These are phyloP conservation scores for Antidorcas marsupialis DNA, from an alignment of 2,113 vertebrate species.

Conservation along the genomic window DNA sequence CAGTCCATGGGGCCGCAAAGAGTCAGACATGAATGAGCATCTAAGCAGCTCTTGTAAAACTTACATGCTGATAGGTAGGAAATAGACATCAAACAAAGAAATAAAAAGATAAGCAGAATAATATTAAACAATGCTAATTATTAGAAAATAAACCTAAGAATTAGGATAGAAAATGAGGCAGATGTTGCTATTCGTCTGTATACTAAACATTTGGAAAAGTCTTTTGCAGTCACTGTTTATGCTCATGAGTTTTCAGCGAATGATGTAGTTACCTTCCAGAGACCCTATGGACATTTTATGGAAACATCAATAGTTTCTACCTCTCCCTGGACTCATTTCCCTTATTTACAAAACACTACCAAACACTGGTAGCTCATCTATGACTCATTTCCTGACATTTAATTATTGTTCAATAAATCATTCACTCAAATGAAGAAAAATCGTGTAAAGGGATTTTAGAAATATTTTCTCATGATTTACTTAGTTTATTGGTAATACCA, in stretches of 20 bases:
- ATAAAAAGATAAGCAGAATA: background rate
- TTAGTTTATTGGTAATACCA: conserved; percentile 34
- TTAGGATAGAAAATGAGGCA: background rate
- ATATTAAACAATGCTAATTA: background rate
- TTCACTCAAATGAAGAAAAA: conserved; percentile 34
- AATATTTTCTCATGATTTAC: background rate
- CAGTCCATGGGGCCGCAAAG: background rate
- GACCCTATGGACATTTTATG: conserved; percentile 20
- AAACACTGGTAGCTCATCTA: conserved; percentile 41
- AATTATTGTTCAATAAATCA: conserved; percentile 58
- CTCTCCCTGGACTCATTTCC: conserved; percentile 61
- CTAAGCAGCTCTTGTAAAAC: background rate
- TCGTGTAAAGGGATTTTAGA: background rate
- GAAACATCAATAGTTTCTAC: conserved; percentile 55
- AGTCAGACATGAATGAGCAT: background rate
- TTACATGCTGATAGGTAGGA: background rate
- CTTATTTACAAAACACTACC: conserved; percentile 68
- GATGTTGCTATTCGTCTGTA: background rate
- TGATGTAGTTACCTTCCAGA: conserved; percentile 26
- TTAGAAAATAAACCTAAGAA: background rate
- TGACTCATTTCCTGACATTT: conserved; percentile 69
- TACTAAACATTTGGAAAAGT: background rate
- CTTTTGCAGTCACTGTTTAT: background rate
- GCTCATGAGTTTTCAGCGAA: conserved; percentile 15
- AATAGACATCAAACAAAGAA: background rate